These are phyloP conservation scores for Autographa pulchrina DNA, from an alignment of 2,888 invertebrate genomes.

Conservation along the genomic window DNA sequence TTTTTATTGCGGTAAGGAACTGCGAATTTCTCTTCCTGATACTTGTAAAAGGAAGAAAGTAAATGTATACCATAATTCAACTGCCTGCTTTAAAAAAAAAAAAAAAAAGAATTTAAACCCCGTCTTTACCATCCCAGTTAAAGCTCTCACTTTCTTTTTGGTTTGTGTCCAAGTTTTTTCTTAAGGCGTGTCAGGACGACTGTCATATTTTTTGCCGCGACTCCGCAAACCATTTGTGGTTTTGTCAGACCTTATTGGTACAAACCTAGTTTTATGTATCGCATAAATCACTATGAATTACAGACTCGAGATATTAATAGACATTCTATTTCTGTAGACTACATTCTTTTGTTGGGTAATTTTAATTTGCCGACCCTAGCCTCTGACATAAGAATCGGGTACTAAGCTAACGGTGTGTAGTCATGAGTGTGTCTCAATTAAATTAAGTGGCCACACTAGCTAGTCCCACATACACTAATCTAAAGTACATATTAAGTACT, in stretches of 20 bases:
- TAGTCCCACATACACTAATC: slow-evolving; percentile 10
- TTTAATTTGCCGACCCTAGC: background rate
- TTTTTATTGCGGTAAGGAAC: too few relatives aligned
- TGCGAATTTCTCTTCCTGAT: too few relatives aligned
- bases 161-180: background rate
- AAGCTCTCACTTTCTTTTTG: background rate
- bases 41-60: too few relatives aligned
- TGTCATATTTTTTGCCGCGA: background rate
- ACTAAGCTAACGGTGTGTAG: slow-evolving; percentile 1
- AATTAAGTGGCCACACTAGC: slow-evolving; percentile 38
- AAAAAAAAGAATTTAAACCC: background rate
- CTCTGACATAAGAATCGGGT: slow-evolving; percentile 5
- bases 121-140: background rate
- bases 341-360: background rate
- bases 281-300: background rate
- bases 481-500: slow-evolving; percentile 17
- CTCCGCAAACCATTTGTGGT: background rate
- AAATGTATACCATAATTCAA: background rate
- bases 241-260: background rate
- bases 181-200: background rate
- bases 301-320: background rate
- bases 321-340: background rate
- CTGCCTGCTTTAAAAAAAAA: background rate
- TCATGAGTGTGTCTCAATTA: slow-evolving; percentile 42
- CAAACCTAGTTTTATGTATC: background rate